Evolutionary conservation across 2,113 vertebrate genomes (phyloP), one percentile per base, ranked within the genome.

Genomic region (Gila orcuttii): DNA sequence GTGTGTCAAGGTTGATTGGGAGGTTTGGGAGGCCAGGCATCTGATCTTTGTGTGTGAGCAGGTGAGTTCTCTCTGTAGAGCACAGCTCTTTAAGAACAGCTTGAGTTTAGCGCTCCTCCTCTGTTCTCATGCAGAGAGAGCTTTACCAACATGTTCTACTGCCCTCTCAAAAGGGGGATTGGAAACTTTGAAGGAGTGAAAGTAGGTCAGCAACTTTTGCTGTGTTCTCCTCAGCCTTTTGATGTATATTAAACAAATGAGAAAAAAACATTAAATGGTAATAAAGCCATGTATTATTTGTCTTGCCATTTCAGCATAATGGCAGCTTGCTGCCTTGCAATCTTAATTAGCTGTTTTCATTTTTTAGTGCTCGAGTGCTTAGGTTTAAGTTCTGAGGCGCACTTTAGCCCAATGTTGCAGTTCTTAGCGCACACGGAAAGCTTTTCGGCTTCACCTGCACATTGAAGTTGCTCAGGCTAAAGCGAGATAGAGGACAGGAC

Each of bases 131-230:
- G 31, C 66, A 79, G 50, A 6, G 55, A 81, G 78, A 57, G 69
- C 75, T 36, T 69, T 79, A 79, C 42, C 55, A 73, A n/a, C 55
- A 59, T 36, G 52, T 9, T 73, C 88, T 85, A 88, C 77, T 45
- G 79, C 87, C 69, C 33, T 85, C 62, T 85, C 36, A 59, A 88
- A 90, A 92, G 90, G 83, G 86, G 88, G 87, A 92, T 93, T 91
- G 91, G 66, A 89, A 93, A 93, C 89, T 91, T 90, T 90, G 82
- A 89, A 87, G 92, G 88, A 78, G 85, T 62, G 55, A 87, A 94
- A 93, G 89, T 93, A 92, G 93, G 93, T 95, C 93, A 93, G 77
- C 89, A 90, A 91, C 90, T 91, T 92, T 86, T 75, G 64, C 75
- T 85, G 52, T 60, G 76, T 87, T 85, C 83, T 69, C 57, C 73